Conservation (phyloP, 2,797 vertebrate species). For the Cossypha caffra region DNA sequence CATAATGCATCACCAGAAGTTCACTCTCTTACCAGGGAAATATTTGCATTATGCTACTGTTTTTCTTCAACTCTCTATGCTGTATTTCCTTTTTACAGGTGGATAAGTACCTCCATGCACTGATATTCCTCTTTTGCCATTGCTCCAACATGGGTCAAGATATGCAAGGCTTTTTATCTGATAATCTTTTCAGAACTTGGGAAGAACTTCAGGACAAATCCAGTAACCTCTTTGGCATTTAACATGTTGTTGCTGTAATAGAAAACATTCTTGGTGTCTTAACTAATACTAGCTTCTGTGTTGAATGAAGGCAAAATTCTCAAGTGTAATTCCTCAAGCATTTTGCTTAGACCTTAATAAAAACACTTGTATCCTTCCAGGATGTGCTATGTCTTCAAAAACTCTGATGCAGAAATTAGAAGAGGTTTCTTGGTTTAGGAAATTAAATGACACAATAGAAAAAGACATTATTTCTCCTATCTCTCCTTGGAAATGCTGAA, state of each 20-base stretch:
- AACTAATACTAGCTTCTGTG: background rate
- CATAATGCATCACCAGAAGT: background rate
- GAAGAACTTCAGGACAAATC: background rate
- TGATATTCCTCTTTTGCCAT: background rate
- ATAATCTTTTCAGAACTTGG: background rate
- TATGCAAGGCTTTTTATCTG: background rate
- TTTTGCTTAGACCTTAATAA: background rate
- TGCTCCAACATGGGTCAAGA: background rate
- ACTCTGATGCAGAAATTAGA: background rate
- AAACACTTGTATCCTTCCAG: background rate
- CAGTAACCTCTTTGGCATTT: background rate
- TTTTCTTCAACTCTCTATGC: background rate
- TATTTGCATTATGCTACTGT: background rate
- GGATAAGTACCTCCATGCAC: background rate
- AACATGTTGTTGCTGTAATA: background rate
- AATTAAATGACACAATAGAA: background rate
- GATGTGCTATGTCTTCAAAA: background rate
- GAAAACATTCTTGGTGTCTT: background rate
- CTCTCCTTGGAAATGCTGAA: background rate
- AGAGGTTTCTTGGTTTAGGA: background rate
- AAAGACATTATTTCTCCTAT: background rate
- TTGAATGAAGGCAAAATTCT: background rate
- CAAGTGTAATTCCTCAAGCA: background rate
- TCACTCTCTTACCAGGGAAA: background rate
- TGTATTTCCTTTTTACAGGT: background rate